phyloP scores from a whole-genome alignment of 2,888 invertebrate genomes.

The Crocallis elinguaria region DNA sequence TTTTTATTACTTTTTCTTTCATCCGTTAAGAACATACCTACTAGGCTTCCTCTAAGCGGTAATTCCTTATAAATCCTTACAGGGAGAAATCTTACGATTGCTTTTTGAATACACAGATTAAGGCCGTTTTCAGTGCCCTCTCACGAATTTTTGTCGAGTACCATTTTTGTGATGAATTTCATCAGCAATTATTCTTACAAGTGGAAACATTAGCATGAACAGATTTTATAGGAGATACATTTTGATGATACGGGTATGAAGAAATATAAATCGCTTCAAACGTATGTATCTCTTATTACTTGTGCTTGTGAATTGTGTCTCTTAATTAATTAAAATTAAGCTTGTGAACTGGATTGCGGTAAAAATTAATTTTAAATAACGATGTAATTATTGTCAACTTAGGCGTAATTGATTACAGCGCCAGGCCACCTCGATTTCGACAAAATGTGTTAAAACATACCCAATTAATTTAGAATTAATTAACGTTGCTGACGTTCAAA shows the following conservation, averaged over 20 bases:
- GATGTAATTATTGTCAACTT: not conserved
- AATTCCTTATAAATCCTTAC: slow-evolving; percentile 24
- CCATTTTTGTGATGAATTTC: slow-evolving; percentile 8
- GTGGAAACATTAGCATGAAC: slow-evolving; percentile 7
- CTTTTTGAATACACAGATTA: slow-evolving; percentile 27
- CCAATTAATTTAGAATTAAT: not conserved
- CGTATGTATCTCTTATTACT: too few species aligned
- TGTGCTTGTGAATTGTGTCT: too few species aligned
- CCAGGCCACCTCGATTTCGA: not conserved
- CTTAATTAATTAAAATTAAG: too few species aligned
- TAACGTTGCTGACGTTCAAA: not conserved
- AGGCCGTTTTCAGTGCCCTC: slow-evolving; percentile 10
- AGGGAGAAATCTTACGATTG: slow-evolving; percentile 15
- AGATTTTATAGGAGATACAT: not conserved
- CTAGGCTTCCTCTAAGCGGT: slow-evolving; percentile 13
- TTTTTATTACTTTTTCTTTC: slow-evolving; percentile 21
- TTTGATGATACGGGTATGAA: not conserved
- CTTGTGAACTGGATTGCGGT: too few species aligned
- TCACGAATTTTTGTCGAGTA: slow-evolving; percentile 12
- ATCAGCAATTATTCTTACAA: slow-evolving; percentile 23
- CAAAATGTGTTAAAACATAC: not conserved
- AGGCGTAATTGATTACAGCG: not conserved
- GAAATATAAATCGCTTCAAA: too few species aligned
- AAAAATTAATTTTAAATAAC: not conserved
- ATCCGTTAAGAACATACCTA: slow-evolving; percentile 21